Evolutionary conservation across 2,888 invertebrate genomes (phyloP).

Genomic region (Nezara viridula): DNA sequence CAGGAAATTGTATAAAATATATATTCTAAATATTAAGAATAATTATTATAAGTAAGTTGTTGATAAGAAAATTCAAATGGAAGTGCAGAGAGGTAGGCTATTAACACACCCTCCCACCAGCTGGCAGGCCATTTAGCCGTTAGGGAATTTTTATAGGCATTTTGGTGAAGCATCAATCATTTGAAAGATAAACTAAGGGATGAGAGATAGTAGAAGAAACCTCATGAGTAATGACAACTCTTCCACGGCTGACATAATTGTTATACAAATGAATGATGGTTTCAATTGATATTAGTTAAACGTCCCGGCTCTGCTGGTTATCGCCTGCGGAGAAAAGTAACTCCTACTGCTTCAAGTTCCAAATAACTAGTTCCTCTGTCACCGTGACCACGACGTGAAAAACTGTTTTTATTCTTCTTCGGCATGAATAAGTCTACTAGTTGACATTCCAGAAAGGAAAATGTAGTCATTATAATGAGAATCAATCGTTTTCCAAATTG

Average conservation of each 20-base stretch:
- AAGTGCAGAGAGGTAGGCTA: background rate
- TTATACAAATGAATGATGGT: constrained; percentile 56
- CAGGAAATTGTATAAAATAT: background rate
- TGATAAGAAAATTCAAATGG: background rate
- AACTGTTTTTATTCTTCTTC: no score
- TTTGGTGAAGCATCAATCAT: constrained; percentile 38
- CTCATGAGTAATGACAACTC: constrained; percentile 51
- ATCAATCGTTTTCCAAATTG: no score
- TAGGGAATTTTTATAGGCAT: constrained; percentile 48
- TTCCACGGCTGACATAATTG: constrained; percentile 33
- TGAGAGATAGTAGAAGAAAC: constrained; percentile 34
- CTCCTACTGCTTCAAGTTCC: background rate
- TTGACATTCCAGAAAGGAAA: no score
- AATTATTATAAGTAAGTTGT: background rate
- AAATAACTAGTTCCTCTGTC: background rate
- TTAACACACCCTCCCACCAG: constrained; percentile 24
- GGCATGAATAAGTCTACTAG: no score
- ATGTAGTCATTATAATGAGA: no score
- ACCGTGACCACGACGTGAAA: background rate
- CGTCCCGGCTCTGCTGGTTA: constrained; percentile 2
- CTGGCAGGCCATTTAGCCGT: constrained; percentile 37
- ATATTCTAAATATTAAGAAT: background rate
- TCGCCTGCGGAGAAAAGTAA: background rate
- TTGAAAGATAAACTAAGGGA: constrained; percentile 27
- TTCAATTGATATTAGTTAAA: constrained; percentile 58